Conservation (phyloP, 2,113 vertebrate species). For the Lampris megalopsis region DNA sequence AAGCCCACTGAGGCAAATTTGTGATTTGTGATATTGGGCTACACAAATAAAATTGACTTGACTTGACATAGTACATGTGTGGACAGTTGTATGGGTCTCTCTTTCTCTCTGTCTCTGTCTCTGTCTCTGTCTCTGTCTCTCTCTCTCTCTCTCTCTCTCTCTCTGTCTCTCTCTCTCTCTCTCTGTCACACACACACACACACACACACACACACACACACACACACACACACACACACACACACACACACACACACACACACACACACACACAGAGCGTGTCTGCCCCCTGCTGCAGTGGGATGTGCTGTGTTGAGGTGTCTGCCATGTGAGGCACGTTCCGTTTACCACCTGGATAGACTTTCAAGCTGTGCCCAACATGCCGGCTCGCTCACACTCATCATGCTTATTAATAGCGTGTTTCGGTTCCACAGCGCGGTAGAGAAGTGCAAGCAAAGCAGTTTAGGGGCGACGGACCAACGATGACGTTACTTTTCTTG, state of each 20-base stretch:
- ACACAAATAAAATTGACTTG: too few species aligned
- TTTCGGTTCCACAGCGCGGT: constrained; percentile 75
- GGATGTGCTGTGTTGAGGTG: constrained; percentile 61
- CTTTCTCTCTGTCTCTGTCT: too few species aligned
- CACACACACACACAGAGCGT: not conserved
- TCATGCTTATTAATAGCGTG: constrained; percentile 73
- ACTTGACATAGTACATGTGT: too few species aligned
- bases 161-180: too few species aligned
- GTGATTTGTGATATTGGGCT: too few species aligned
- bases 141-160: too few species aligned
- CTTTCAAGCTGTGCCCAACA: constrained; percentile 62
- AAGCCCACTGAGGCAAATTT: too few species aligned
- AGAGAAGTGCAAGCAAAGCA: constrained; percentile 71
- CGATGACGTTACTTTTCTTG: constrained; percentile 59
- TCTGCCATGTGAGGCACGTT: constrained; percentile 64
- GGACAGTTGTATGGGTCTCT: too few species aligned
- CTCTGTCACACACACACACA: constrained; percentile 19
- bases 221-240: constrained; percentile 25
- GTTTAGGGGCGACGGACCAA: constrained; percentile 47
- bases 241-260: constrained; percentile 37
- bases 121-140: too few species aligned
- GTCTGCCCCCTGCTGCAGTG: constrained; percentile 44
- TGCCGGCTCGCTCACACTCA: constrained; percentile 47
- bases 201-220: constrained; percentile 20
- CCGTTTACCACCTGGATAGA: constrained; percentile 64